Conservation (phyloP, 2,888 invertebrate genomes). For the Linhomoeus sp. region DNA sequence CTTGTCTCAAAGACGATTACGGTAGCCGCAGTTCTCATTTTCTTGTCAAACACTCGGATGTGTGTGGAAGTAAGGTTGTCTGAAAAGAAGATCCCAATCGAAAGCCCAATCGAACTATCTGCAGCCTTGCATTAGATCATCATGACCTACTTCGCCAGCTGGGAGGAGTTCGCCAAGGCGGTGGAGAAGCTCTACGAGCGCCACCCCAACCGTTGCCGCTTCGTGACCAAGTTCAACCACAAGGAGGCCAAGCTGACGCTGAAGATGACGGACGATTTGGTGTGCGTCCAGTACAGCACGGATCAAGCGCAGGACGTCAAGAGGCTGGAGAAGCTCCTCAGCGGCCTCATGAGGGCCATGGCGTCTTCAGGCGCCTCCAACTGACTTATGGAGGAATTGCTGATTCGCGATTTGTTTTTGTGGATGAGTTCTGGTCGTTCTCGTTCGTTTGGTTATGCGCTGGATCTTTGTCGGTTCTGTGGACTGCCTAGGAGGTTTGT, state of each 20-base stretch:
- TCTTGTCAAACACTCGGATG: too few relatives aligned
- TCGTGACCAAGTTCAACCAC: conserved; percentile 79
- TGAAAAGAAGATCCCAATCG: too few relatives aligned
- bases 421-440: too few relatives aligned
- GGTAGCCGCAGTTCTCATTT: too few relatives aligned
- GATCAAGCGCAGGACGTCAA: conserved; percentile 17
- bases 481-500: too few relatives aligned
- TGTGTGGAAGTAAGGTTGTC: too few relatives aligned
- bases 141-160: conserved; percentile 64
- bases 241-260: conserved; percentile 59
- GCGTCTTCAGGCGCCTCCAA: conserved; percentile 8
- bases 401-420: neutral
- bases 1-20: too few relatives aligned
- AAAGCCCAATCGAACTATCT: too few relatives aligned
- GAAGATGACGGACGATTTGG: conserved; percentile 70
- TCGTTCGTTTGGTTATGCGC: too few relatives aligned
- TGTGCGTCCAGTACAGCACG: conserved; percentile 20
- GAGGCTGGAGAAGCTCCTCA: conserved; percentile 17
- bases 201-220: conserved; percentile 53
- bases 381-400: too few relatives aligned
- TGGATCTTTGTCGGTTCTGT: too few relatives aligned
- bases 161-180: conserved; percentile 93
- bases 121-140: too few relatives aligned
- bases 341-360: conserved; percentile 13
- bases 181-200: conserved; percentile 78